These are phyloP conservation scores for Nematopogon swammerdamellus DNA, from an alignment of 2,888 invertebrate genomes.

Conservation along the genomic window DNA sequence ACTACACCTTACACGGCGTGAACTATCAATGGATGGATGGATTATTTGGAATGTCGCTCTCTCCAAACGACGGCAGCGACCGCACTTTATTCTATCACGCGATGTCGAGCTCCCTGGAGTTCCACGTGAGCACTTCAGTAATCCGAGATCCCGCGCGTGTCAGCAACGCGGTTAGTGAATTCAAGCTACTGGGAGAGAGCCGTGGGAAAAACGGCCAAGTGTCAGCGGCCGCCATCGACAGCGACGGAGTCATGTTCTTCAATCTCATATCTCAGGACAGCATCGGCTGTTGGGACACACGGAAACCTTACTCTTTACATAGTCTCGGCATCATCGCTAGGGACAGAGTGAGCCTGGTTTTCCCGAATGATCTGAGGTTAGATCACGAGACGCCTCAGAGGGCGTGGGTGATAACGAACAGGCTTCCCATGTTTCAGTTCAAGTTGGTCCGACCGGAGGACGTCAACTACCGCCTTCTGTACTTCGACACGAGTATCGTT, in stretches of 20 bases:
- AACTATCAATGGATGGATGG: slow-evolving; percentile 83
- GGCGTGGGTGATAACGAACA: slow-evolving; percentile 75
- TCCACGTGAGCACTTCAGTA: slow-evolving; percentile 66
- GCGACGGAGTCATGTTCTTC: slow-evolving; percentile 74
- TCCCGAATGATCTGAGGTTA: slow-evolving; percentile 78
- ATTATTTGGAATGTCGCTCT: slow-evolving; percentile 71
- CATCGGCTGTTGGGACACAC: slow-evolving; percentile 80
- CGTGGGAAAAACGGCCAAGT: slow-evolving; percentile 66
- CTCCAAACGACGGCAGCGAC: slow-evolving; percentile 55
- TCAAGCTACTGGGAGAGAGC: slow-evolving; percentile 41
- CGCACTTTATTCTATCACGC: slow-evolving; percentile 75
- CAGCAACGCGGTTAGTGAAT: slow-evolving; percentile 32
- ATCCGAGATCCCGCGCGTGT: slow-evolving; percentile 61
- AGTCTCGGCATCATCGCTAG: slow-evolving; percentile 65
- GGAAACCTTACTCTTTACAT: slow-evolving; percentile 64
- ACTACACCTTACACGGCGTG: slow-evolving; percentile 71
- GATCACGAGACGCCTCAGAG: slow-evolving; percentile 68
- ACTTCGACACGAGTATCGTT: slow-evolving; percentile 61
- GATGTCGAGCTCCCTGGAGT: slow-evolving; percentile 79
- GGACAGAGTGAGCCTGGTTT: slow-evolving; percentile 63
- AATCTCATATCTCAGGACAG: slow-evolving; percentile 77
- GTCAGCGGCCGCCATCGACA: slow-evolving; percentile 71
- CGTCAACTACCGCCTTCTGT: slow-evolving; percentile 72
- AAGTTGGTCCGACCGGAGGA: slow-evolving; percentile 62
- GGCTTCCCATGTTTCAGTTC: slow-evolving; percentile 72